Evolutionary conservation across 2,113 vertebrate genomes (phyloP).

Genomic region (Glaucomys volans): DNA sequence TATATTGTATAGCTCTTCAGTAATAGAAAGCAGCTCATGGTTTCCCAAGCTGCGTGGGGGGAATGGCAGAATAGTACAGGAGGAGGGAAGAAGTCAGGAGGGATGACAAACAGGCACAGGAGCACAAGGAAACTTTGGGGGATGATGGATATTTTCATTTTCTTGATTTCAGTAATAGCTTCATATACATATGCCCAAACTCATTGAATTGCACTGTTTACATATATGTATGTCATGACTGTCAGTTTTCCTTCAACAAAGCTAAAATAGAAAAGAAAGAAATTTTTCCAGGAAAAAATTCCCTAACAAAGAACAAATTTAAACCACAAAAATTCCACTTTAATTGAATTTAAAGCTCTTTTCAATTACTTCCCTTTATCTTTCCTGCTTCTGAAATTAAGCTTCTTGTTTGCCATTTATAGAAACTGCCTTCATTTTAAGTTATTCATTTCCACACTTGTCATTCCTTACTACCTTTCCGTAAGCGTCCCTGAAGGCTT

Average conservation of each 20-base stretch:
- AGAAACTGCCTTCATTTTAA: conserved; percentile 28
- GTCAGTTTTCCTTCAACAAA: conserved; percentile 21
- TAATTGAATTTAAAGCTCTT: conserved; percentile 37
- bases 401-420: neutral
- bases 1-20: neutral
- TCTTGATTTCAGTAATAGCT: neutral
- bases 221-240: neutral
- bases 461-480: conserved; percentile 10
- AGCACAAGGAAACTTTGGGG: neutral
- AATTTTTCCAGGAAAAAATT: neutral
- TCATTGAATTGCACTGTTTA: neutral
- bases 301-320: conserved; percentile 55
- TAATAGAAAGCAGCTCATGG: neutral
- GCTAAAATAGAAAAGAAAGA: neutral
- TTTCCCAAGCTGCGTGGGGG: neutral
- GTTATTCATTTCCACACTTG: conserved; percentile 20
- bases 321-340: conserved; percentile 4
- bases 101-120: neutral
- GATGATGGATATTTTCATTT: neutral
- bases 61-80: neutral
- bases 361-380: neutral
- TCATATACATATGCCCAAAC: neutral
- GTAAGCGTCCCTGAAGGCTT: neutral
- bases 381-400: conserved; percentile 59
- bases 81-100: neutral